Base-by-base conservation (phyloP, 1,140 invertebrate genomes). In the Drosophila gunungcola region DNA sequence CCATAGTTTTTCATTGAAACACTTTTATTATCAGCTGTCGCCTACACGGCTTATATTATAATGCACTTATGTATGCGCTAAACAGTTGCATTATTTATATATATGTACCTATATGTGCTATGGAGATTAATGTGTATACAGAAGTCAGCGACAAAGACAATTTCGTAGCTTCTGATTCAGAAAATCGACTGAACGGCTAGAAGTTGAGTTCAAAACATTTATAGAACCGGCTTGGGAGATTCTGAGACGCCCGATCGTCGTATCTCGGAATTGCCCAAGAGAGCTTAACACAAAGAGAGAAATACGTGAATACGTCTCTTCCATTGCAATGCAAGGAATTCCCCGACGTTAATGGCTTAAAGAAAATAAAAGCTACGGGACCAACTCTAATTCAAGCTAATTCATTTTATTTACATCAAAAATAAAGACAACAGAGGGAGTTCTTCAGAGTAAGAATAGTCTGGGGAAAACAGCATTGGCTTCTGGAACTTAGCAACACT, bases 161-260 rank as follows among this genome's bases (percentile, higher is more conserved):
- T 38, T 49, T 76, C 25, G 9, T 16, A 34, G 34, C 54, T 48
- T 32, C 7, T 7, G 6, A 41, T 27, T 41, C 38, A 27, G 49
- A 48, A 61, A 55, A 43, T 60, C 54, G 49, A 80, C 78, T 80
- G 64, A 80, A 34, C 42, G 9, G 32, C 27, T 70, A 36, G 49
- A 65, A 65, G 51, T 32, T 13, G 12, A 42, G 53, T 11, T 46
- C 32, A 39, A 43, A 55, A 10, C 25, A 56, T 76, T 80, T 80
- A 80, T 80, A 80, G 70, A 80, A 80, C 78, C 72, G 72, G 78
- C 70, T 78, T 64, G 57, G 21, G 41, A 72, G 32, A 54, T 43
- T 57, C 46, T 29, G 3, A 52, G 25, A 45, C 10, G 4, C 9
- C 2, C 13, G 4, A 48, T n/a, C 6, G 39, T 32, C 29, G 4